Evolutionary conservation across 2,888 invertebrate genomes (phyloP), one percentile per base, ranked within the genome.

Genomic region (Sycophila texana): DNA sequence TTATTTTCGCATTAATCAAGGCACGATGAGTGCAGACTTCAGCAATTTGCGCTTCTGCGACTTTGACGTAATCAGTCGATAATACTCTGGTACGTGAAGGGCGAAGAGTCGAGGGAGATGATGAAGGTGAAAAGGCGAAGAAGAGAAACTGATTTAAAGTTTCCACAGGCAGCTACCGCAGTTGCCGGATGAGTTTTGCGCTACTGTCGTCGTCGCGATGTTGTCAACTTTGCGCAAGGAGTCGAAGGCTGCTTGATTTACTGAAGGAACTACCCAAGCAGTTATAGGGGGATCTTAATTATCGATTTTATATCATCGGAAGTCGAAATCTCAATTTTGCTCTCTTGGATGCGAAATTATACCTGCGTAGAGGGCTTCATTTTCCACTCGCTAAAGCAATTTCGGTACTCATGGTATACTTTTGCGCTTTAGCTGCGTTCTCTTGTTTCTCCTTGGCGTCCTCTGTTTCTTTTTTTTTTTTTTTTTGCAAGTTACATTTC

Each of bases 111-210:
- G 26, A 12, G 22, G 26, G n/a, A 26, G 55, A 22, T 7, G 58
- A 14, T 47, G 10, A 14, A 47, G 10, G 20, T 14, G 57, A 39
- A 77, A 77, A 66, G 39, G 76, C 66, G 81, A 76, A 76, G 74
- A 67, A 68, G 82, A 79, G 84, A 83, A 84, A 84, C 84, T 84
- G 83, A 84, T 84, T 85, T 83, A 82, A 83, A 85, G 83, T 84
- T 84, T 80, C 78, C 67, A 39, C 53, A 67, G 47, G 67, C 49
- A 70, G 80, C 79, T 82, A 55, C 47, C 61, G 14, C 77, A 81
- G 77, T 83, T 81, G 73, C 74, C 65, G 79, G 30, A 70, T 55
- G 81, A 84, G 83, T 82, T 84, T 79, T 78, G 72, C 72, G 55
- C 66, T 55, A 26, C 26, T 26, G 26, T 26, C 26, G 78, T 74